Percentiles rank a stretch among this genome's conserved stretches.
phyloP scores from a whole-genome alignment of 2,888 invertebrate species.

The Poecilus cupreus region DNA sequence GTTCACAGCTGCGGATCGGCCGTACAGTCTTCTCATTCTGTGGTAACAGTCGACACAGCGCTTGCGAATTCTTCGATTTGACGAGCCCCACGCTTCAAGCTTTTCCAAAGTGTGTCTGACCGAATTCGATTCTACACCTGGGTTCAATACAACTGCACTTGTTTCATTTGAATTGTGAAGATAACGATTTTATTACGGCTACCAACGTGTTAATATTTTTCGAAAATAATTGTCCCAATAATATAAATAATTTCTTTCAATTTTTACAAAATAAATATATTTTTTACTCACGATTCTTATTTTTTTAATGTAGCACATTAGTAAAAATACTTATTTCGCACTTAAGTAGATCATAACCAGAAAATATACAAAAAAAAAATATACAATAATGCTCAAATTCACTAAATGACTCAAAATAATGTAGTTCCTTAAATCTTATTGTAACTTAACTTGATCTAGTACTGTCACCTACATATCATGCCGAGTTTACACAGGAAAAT shows the following conservation, averaged over 20 bases:
- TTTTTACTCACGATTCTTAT: too few relatives aligned
- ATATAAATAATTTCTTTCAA: background rate
- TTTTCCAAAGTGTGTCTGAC: too few relatives aligned
- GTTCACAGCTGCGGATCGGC: too few relatives aligned
- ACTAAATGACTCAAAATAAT: constrained; percentile 12
- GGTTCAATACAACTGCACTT: background rate
- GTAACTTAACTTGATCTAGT: background rate
- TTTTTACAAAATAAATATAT: background rate
- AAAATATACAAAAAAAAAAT: constrained; percentile 3
- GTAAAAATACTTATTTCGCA: background rate
- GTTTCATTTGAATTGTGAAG: background rate
- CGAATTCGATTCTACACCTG: too few relatives aligned
- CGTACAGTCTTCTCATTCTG: too few relatives aligned
- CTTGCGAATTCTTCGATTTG: too few relatives aligned
- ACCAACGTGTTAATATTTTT: background rate
- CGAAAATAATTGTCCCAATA: background rate
- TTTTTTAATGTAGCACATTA: background rate
- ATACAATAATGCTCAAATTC: constrained; percentile 31
- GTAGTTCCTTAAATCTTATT: background rate
- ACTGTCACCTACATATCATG: background rate
- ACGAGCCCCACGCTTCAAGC: too few relatives aligned
- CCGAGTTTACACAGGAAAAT: too few relatives aligned
- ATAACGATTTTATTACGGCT: background rate
- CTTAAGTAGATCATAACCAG: background rate
- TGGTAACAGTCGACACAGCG: too few relatives aligned